A percentile compares a stretch with the other conserved stretches of the same genome.
Evolutionary conservation across 2,797 vertebrate genomes (phyloP).

Genomic region (Micromesistius poutassou): DNA sequence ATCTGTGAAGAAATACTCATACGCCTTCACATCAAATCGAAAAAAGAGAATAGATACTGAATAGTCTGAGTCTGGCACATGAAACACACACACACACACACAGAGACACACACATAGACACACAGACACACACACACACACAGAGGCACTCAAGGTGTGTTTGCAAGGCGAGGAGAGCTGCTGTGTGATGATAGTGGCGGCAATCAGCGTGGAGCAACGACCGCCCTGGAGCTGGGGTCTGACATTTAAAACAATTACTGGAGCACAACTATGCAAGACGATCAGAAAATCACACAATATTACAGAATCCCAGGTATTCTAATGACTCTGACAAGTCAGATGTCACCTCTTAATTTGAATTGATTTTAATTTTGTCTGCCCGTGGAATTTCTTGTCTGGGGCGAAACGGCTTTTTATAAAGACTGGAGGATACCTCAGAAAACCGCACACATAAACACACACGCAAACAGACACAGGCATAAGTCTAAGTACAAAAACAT

Average conservation of each 20-base stretch:
- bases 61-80: background rate
- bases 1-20: background rate
- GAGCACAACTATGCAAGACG: slow-evolving; percentile 44
- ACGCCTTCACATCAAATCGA: too few species aligned
- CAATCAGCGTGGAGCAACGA: slow-evolving; percentile 54
- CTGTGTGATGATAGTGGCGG: slow-evolving; percentile 49
- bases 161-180: slow-evolving; percentile 43
- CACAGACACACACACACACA: slow-evolving; percentile 19
- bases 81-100: slow-evolving; percentile 14
- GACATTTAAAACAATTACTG: slow-evolving; percentile 66
- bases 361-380: slow-evolving; percentile 19
- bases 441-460: background rate
- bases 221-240: slow-evolving; percentile 53
- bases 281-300: slow-evolving; percentile 45
- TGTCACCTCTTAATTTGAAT: slow-evolving; percentile 28
- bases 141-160: slow-evolving; percentile 42
- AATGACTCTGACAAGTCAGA: slow-evolving; percentile 21
- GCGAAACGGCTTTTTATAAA: slow-evolving; percentile 33
- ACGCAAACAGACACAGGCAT: background rate
- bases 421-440: slow-evolving; percentile 14
- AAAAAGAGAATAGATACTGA: background rate
- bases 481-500: background rate
- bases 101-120: slow-evolving; percentile 9
- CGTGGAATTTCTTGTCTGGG: slow-evolving; percentile 36
- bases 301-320: slow-evolving; percentile 36